phyloP scores from a whole-genome alignment of 1,140 invertebrate genomes.

The Pteromalus puparum region DNA sequence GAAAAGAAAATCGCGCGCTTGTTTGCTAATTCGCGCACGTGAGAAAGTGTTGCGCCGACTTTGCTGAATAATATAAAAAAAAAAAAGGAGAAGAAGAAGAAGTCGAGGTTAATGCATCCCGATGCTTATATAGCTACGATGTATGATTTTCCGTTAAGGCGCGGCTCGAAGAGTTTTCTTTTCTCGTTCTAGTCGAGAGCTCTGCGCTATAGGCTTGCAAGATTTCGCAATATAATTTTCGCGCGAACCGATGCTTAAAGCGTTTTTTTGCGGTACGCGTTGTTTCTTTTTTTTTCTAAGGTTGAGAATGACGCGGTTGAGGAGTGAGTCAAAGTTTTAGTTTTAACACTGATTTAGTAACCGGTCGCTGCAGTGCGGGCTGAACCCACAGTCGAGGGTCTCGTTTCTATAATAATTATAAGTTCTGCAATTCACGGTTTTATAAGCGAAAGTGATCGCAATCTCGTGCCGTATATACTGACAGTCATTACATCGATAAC shows the following conservation, averaged over 20 bases:
- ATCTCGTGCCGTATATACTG: neutral
- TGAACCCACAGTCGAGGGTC: neutral
- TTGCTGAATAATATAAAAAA: neutral
- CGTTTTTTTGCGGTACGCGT: neutral
- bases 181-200: neutral
- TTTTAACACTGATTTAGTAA: slow-evolving; percentile 7
- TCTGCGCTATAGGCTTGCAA: neutral
- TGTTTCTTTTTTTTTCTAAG: no score
- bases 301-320: no score
- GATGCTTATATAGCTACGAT: neutral
- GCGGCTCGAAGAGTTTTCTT: neutral
- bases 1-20: slow-evolving; percentile 38
- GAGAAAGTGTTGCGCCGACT: slow-evolving; percentile 40
- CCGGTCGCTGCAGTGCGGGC: neutral
- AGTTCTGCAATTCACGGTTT: neutral
- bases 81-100: slow-evolving; percentile 1
- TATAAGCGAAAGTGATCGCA: slow-evolving; percentile 18
- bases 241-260: neutral
- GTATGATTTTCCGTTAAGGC: slow-evolving; percentile 30
- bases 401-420: neutral
- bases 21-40: slow-evolving; percentile 35
- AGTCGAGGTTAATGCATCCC: neutral
- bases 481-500: slow-evolving; percentile 1
- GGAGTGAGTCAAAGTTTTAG: no score
- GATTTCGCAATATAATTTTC: neutral